These are phyloP conservation scores for Platyura marginata DNA, from an alignment of 1,140 invertebrate species.

Conservation along the genomic window DNA sequence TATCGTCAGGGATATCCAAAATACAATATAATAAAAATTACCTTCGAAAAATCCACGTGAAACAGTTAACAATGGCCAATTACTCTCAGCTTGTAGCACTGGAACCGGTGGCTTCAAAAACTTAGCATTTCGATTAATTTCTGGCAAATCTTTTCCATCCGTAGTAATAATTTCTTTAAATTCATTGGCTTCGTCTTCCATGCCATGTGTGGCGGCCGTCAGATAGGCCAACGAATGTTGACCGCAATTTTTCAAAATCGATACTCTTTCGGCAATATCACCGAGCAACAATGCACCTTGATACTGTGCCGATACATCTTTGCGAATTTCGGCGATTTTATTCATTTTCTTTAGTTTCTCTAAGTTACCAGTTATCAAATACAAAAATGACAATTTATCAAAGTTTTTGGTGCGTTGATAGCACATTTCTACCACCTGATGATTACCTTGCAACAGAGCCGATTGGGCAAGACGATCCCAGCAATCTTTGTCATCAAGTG, in stretches of 20 bases:
- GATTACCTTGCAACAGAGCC: conserved; percentile 85
- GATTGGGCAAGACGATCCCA: conserved; percentile 96
- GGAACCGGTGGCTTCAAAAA: conserved; percentile 77
- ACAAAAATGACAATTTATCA: conserved; percentile 95
- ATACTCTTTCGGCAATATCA: conserved; percentile 78
- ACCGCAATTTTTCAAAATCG: conserved; percentile 66
- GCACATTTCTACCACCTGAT: conserved; percentile 96
- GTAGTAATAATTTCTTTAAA: conserved; percentile 47
- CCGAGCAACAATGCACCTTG: conserved; percentile 85
- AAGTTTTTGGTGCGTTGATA: conserved; percentile 99
- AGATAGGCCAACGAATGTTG: conserved; percentile 72
- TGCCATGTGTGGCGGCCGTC: conserved; percentile 86
- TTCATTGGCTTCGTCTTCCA: conserved; percentile 55
- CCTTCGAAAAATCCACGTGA: conserved; percentile 69
- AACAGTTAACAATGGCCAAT: conserved; percentile 92
- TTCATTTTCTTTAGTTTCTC: conserved; percentile 98
- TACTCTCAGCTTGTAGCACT: conserved; percentile 69
- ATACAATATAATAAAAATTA: background rate
- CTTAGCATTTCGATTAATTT: conserved; percentile 53
- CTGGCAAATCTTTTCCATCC: conserved; percentile 47
- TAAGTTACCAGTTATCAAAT: conserved; percentile 95
- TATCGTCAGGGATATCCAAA: no score
- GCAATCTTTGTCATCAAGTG: conserved; percentile 81
- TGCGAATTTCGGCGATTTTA: conserved; percentile 93
- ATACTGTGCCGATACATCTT: conserved; percentile 91